Conservation (phyloP, 2,797 vertebrate genomes). For the Sebastolobus altivelis region DNA sequence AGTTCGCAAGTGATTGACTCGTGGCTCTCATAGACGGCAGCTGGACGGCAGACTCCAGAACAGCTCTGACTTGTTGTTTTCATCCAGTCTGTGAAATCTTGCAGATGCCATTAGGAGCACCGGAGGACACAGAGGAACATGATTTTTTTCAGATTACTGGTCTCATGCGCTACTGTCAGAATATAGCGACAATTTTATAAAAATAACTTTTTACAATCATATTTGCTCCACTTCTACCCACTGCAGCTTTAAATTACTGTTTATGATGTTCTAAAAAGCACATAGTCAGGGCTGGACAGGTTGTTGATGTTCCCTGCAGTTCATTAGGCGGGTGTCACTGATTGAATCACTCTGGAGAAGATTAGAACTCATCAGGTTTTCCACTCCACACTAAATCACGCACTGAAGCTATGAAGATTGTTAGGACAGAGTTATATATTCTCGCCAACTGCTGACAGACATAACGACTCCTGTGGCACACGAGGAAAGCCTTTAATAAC, state of each 20-base stretch:
- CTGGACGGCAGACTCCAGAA: too few species aligned
- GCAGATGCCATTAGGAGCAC: too few species aligned
- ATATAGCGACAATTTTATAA: too few species aligned
- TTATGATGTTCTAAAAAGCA: slow-evolving; percentile 19
- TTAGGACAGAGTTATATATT: not conserved
- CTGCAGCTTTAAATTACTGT: not conserved
- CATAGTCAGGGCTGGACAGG: slow-evolving; percentile 6
- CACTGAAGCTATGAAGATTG: not conserved
- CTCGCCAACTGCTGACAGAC: not conserved
- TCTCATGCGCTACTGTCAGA: too few species aligned
- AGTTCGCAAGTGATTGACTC: too few species aligned
- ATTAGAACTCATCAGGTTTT: slow-evolving; percentile 28
- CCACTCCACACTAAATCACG: not conserved
- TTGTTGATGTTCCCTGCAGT: slow-evolving; percentile 20
- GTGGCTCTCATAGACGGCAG: too few species aligned
- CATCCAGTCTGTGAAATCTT: too few species aligned
- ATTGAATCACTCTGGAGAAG: not conserved
- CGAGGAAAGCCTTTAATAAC: slow-evolving; percentile 36
- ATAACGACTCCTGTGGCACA: slow-evolving; percentile 13
- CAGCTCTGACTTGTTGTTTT: too few species aligned
- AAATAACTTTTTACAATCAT: too few species aligned
- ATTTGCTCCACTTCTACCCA: too few species aligned
- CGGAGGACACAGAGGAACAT: too few species aligned
- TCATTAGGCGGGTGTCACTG: slow-evolving; percentile 2
- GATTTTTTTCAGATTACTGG: too few species aligned